Evolutionary conservation across 2,113 vertebrate genomes (phyloP).

Genomic region (Anolis sagrei): DNA sequence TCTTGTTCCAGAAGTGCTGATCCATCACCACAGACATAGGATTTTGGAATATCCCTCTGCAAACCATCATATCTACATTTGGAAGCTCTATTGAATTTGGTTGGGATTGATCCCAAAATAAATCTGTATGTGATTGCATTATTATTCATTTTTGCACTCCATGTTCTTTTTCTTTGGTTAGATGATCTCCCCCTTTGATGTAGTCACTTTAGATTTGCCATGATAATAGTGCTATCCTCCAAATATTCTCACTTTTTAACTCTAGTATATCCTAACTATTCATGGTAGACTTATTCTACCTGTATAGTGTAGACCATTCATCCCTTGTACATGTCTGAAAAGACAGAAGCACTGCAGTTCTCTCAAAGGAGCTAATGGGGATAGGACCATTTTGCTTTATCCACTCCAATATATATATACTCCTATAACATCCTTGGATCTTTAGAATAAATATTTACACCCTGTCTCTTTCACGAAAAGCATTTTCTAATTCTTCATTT

Average conservation of each 20-base stretch:
- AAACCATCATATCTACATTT: background rate
- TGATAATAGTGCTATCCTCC: background rate
- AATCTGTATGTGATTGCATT: background rate
- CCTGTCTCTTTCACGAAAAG: background rate
- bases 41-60: background rate
- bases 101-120: background rate
- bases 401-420: slow-evolving; percentile 1
- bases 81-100: background rate
- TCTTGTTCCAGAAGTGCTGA: background rate
- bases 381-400: background rate
- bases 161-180: background rate
- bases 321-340: background rate
- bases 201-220: background rate
- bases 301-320: slow-evolving; percentile 13
- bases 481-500: background rate
- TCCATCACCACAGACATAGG: background rate
- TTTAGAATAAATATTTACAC: background rate
- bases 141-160: background rate
- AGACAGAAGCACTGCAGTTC: slow-evolving; percentile 25
- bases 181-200: background rate
- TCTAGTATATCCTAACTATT: slow-evolving; percentile 44
- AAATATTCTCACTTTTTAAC: background rate
- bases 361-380: background rate
- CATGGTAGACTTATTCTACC: slow-evolving; percentile 24
- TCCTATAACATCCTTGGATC: slow-evolving; percentile 8